A percentile compares a stretch with the other conserved stretches of the same genome.
Evolutionary conservation across 2,113 vertebrate species (phyloP).

Genomic region (Dipodomys stephensi): DNA sequence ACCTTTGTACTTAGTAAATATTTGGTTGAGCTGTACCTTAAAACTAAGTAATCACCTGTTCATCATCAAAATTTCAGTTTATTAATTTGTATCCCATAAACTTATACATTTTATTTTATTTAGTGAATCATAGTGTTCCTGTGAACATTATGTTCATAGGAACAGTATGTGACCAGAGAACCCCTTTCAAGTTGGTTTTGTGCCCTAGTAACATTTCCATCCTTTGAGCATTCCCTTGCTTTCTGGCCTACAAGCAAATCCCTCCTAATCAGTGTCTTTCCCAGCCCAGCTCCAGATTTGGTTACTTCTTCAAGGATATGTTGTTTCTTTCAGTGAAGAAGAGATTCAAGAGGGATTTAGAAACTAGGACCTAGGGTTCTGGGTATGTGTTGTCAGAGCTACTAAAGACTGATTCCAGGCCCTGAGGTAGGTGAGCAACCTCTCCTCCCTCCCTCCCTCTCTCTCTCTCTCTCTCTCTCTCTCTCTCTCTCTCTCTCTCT

Average conservation of each 20-base stretch:
- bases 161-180: not conserved
- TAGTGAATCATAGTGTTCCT: not conserved
- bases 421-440: not conserved
- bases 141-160: not conserved
- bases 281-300: not conserved
- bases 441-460: too few species aligned
- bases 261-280: not conserved
- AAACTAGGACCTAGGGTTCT: not conserved
- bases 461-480: too few species aligned
- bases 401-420: not conserved
- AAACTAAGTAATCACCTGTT: not conserved
- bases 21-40: not conserved
- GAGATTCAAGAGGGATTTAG: not conserved
- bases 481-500: too few species aligned
- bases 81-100: not conserved
- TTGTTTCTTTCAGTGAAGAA: not conserved
- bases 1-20: slow-evolving; percentile 29
- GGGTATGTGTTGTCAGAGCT: not conserved
- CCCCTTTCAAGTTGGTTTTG: not conserved
- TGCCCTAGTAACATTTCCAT: not conserved
- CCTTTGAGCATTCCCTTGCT: not conserved
- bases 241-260: not conserved
- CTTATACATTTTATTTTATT: slow-evolving; percentile 34
- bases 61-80: slow-evolving; percentile 18
- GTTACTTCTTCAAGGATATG: not conserved